Percentiles rank a stretch among this genome's conserved stretches.
Evolutionary conservation across 2,888 invertebrate genomes (phyloP).

Genomic region (Formica aserva): DNA sequence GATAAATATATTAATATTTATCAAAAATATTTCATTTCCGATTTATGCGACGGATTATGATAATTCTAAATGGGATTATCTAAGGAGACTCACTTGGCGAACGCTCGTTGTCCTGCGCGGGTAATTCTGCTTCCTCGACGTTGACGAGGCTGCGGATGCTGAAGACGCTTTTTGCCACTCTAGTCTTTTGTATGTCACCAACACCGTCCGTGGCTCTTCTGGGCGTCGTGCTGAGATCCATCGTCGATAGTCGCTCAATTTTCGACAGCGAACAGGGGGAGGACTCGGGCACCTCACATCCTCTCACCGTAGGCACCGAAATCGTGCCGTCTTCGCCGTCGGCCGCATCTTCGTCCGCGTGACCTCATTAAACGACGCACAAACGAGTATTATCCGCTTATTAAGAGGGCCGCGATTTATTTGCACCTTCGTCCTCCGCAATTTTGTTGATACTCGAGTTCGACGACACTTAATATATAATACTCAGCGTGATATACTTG

Average conservation of each 20-base stretch:
- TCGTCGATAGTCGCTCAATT: conserved; percentile 67
- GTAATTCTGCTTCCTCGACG: conserved; percentile 85
- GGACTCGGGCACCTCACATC: background rate
- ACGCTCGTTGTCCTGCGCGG: conserved; percentile 72
- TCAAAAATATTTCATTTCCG: background rate
- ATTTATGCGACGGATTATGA: background rate
- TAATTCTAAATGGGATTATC: background rate
- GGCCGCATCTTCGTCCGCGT: conserved; percentile 16
- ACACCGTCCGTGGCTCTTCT: conserved; percentile 83
- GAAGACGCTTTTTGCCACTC: conserved; percentile 88
- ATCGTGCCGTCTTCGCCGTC: conserved; percentile 30
- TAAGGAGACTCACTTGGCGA: conserved; percentile 75
- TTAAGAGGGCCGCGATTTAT: background rate
- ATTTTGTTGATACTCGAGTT: background rate
- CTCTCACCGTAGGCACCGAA: conserved; percentile 21
- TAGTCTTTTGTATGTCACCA: conserved; percentile 85
- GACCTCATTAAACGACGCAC: conserved; percentile 17
- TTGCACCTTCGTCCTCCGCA: background rate
- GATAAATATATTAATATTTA: background rate
- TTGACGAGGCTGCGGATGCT: conserved; percentile 88
- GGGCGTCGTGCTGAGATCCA: conserved; percentile 87
- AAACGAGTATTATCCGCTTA: background rate
- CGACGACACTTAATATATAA: background rate
- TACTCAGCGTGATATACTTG: background rate
- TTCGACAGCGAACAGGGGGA: background rate